Evolutionary conservation across 2,888 invertebrate species (phyloP).

Genomic region (Drosophila conformis): DNA sequence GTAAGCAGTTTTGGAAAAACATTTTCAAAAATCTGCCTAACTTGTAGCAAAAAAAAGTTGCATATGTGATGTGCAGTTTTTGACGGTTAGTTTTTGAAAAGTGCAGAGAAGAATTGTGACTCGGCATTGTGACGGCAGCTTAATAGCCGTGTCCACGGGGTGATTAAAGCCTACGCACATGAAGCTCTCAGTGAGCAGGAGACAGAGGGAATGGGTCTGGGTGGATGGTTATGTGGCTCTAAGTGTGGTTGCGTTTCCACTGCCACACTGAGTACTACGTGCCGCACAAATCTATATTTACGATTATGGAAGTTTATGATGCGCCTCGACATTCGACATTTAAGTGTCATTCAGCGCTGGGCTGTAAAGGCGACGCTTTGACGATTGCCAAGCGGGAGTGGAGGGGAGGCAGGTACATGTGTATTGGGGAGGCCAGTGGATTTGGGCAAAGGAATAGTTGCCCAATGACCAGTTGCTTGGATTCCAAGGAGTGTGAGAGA

Average conservation of each 20-base stretch:
- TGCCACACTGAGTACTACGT: constrained; percentile 32
- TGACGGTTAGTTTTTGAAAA: background rate
- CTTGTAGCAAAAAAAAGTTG: background rate
- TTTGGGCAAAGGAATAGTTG: background rate
- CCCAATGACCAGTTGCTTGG: constrained; percentile 6
- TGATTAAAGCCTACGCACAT: constrained; percentile 26
- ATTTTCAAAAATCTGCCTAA: background rate
- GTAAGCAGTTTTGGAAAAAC: background rate
- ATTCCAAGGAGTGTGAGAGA: background rate
- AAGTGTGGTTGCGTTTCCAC: constrained; percentile 9
- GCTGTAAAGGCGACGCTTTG: constrained; percentile 66
- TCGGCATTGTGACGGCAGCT: constrained; percentile 3
- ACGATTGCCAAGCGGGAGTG: constrained; percentile 16
- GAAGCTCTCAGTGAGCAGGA: background rate
- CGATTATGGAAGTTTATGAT: constrained; percentile 75
- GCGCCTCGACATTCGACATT: constrained; percentile 60
- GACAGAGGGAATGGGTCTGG: background rate
- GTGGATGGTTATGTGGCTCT: background rate
- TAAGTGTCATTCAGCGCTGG: constrained; percentile 75
- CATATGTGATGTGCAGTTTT: background rate
- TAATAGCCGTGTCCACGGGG: constrained; percentile 9
- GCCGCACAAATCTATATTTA: constrained; percentile 77
- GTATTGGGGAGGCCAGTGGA: background rate
- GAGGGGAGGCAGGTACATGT: background rate
- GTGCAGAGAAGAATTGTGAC: background rate